These are phyloP conservation scores for Synanthedon formicaeformis DNA, from an alignment of 2,888 invertebrate genomes.

Conservation along the genomic window DNA sequence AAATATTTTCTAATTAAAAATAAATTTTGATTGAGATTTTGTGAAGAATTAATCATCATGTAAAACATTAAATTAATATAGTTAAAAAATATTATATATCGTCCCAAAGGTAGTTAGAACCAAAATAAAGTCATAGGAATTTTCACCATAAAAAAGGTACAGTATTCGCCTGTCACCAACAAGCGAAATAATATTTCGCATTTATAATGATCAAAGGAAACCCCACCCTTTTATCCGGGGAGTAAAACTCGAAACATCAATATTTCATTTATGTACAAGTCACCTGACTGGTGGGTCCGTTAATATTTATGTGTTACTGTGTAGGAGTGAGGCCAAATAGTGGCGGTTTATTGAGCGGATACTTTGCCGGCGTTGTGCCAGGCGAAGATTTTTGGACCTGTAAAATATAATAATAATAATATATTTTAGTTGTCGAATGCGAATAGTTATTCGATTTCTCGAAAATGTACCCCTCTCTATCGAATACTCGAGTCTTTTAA, in stretches of 20 bases:
- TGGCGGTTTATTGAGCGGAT: constrained; percentile 21
- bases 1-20: too few relatives aligned
- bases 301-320: constrained; percentile 32
- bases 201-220: background rate
- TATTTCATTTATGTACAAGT: constrained; percentile 27
- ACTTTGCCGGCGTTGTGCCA: constrained; percentile 24
- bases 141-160: background rate
- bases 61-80: too few relatives aligned
- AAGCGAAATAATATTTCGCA: background rate
- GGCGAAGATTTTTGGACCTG: background rate
- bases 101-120: background rate
- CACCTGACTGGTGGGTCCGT: constrained; percentile 32
- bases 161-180: background rate
- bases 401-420: background rate
- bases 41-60: too few relatives aligned
- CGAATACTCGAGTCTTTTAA: too few relatives aligned
- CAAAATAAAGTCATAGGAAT: background rate
- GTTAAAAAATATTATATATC: background rate
- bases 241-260: constrained; percentile 5
- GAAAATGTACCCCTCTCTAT: too few relatives aligned
- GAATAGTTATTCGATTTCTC: too few relatives aligned
- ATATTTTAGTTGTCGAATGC: too few relatives aligned
- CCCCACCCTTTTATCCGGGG: background rate
- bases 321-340: constrained; percentile 40
- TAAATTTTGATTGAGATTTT: too few relatives aligned